A percentile compares a stretch with the other conserved stretches of the same genome.
Conservation (phyloP, 2,888 invertebrate genomes). For the Eupithecia insigniata region DNA sequence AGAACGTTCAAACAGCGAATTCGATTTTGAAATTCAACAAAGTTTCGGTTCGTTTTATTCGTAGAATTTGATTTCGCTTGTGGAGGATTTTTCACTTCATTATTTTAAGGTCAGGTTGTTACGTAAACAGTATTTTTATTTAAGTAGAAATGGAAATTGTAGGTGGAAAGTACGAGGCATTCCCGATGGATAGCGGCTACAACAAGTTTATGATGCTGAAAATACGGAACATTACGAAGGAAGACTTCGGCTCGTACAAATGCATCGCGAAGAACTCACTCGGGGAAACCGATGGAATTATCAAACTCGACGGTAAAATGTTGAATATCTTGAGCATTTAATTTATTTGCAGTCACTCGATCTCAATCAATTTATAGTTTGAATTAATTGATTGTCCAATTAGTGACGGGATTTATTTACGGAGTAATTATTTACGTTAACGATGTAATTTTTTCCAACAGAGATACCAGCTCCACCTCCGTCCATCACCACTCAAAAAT, state of each 20-base stretch:
- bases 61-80: slow-evolving; percentile 35
- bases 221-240: slow-evolving; percentile 91
- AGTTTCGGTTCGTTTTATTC: slow-evolving; percentile 37
- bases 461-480: slow-evolving; percentile 93
- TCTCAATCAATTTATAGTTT: background rate
- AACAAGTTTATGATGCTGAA: slow-evolving; percentile 96
- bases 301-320: slow-evolving; percentile 91
- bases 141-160: slow-evolving; percentile 87
- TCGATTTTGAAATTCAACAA: slow-evolving; percentile 42
- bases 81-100: slow-evolving; percentile 27
- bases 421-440: background rate
- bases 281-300: slow-evolving; percentile 95
- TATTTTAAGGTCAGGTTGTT: slow-evolving; percentile 28
- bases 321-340: background rate
- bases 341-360: background rate
- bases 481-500: slow-evolving; percentile 84
- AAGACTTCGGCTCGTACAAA: slow-evolving; percentile 95
- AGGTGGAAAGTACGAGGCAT: slow-evolving; percentile 96
- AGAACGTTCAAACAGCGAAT: slow-evolving; percentile 45
- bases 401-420: background rate
- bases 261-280: slow-evolving; percentile 96
- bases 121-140: slow-evolving; percentile 73
- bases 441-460: slow-evolving; percentile 61
- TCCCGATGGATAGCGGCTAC: slow-evolving; percentile 93
- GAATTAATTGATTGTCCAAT: background rate